A percentile compares a stretch with the other conserved stretches of the same genome.
Conservation (phyloP, 2,888 invertebrate genomes). For the Nymphalis urticae region DNA sequence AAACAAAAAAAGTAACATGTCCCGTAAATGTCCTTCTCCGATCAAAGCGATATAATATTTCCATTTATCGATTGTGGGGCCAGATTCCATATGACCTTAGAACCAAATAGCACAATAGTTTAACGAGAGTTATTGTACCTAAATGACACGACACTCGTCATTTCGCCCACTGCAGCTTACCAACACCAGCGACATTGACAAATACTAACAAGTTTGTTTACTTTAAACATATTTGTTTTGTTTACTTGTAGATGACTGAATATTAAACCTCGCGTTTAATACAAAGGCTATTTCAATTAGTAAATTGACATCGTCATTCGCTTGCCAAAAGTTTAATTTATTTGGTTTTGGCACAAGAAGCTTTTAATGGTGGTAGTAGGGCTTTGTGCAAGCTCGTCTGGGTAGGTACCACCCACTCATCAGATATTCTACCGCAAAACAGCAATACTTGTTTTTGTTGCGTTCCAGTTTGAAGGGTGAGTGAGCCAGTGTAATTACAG, state of each 20-base stretch:
- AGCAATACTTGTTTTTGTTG: too few species aligned
- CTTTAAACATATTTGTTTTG: conserved; percentile 24
- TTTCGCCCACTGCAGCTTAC: conserved; percentile 41
- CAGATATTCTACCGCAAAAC: too few species aligned
- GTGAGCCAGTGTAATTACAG: too few species aligned
- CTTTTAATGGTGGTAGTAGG: too few species aligned
- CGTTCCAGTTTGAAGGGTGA: too few species aligned
- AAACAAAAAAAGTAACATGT: too few species aligned
- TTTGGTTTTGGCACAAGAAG: too few species aligned
- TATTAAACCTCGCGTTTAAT: neutral
- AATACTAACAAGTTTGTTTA: conserved; percentile 27
- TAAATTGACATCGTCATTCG: neutral
- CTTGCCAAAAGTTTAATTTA: neutral
- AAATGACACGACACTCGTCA: neutral
- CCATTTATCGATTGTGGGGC: neutral
- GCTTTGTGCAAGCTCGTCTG: too few species aligned
- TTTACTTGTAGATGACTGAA: conserved; percentile 6
- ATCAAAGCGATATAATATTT: neutral
- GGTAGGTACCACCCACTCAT: too few species aligned
- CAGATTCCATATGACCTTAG: neutral
- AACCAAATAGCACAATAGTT: conserved; percentile 1
- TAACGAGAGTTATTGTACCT: neutral
- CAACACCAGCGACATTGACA: conserved; percentile 28
- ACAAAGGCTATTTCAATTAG: conserved; percentile 1
- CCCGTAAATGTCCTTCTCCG: too few species aligned